Evolutionary conservation across 1,140 invertebrate species (phyloP).

Genomic region (Heliconius eleuchia): DNA sequence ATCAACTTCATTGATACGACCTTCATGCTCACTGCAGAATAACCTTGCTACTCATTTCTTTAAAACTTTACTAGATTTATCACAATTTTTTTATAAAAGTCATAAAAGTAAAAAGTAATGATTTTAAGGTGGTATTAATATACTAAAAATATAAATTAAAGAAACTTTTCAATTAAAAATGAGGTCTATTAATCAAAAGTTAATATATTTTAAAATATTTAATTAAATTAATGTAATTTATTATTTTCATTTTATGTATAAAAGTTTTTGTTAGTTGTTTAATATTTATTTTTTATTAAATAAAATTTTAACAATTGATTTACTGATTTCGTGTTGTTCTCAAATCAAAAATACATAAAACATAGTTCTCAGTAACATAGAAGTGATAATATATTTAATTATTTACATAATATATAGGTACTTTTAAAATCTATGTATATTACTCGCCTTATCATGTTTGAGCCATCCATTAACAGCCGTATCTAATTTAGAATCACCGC

Average conservation of each 20-base stretch:
- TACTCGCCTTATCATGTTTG: constrained; percentile 65
- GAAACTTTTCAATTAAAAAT: no score
- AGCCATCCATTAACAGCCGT: constrained; percentile 63
- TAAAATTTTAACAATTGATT: no score
- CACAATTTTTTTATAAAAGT: not conserved
- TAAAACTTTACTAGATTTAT: not conserved
- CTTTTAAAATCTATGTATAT: not conserved
- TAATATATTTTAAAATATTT: no score
- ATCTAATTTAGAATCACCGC: constrained; percentile 67
- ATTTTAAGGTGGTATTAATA: no score
- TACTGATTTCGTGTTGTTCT: no score
- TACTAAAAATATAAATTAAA: no score
- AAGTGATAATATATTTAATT: constrained; percentile 4
- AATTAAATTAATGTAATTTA: no score
- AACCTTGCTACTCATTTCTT: not conserved
- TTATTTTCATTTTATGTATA: no score
- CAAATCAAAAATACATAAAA: no score
- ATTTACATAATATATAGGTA: not conserved
- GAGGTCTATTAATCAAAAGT: no score
- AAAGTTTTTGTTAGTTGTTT: no score
- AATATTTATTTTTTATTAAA: no score
- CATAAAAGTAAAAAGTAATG: not conserved
- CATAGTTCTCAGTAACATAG: not conserved
- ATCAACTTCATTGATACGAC: constrained; percentile 19
- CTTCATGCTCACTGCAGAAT: constrained; percentile 12